Evolutionary conservation across 35 echinoderm and acorn worm genomes (phyloP), one percentile per base, ranked within the genome.

Genomic region (Apostichopus californicus): DNA sequence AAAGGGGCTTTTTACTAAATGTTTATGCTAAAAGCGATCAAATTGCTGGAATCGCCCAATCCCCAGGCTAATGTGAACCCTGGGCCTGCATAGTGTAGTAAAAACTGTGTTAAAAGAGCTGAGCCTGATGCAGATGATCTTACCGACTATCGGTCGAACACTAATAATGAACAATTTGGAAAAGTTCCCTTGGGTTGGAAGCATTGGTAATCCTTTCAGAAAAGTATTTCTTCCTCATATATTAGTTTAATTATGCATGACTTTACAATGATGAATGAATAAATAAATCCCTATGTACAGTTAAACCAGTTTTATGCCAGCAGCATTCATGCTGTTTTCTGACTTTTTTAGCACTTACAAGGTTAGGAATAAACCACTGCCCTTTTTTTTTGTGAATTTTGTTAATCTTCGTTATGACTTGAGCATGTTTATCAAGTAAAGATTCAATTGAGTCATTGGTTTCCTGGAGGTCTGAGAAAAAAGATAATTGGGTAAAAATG

Each of bases 261-360:
- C n/a, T 9, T 86, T 86, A 61, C 54, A 86, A 6, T 86, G 53
- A 57, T 86, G 53, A 86, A 57, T 86, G 53, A 86, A 56, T 86
- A 17, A 86, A 86, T 86, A 86, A 57, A 86, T 15, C 53, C 22
- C 7, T 86, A 86, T 24, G 80, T 20, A 86, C 56, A 86, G 82
- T 56, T 23, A 86, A 56, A 55, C 1, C 57, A 61, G 46, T 57
- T 86, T 86, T 86, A n/a, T 4, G 53, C 82, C 82, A 86, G 6
- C 13, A 54, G 54, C 82, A 53, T 57, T 86, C 46, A 86, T 56
- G 53, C 21, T 13, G 82, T 86, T 54, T 86, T 54, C 82, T 54
- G 11, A 56, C 82, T 61, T 18, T 86, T 56, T 57, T 86, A 23
- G 53, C 77, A 78, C 28, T 78, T n/a, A 86, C 54, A 56, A 86